These are phyloP conservation scores for Drosophila saltans DNA, from an alignment of 1,140 invertebrate genomes.

Conservation along the genomic window DNA sequence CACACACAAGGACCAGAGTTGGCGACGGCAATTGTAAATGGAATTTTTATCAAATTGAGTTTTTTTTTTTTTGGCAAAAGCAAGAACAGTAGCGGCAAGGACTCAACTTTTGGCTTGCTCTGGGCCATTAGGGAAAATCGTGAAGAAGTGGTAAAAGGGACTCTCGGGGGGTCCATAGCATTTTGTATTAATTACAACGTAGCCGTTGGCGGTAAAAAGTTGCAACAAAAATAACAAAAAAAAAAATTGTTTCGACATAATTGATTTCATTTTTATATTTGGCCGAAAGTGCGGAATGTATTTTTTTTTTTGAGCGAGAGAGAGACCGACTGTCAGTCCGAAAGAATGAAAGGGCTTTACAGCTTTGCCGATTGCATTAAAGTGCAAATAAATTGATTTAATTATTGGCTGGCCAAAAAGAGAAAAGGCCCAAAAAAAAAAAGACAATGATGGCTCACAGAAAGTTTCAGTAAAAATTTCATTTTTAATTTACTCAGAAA, in stretches of 20 bases:
- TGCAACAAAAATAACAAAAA: constrained; percentile 1
- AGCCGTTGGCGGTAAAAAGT: constrained; percentile 67
- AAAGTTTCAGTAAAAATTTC: constrained; percentile 34
- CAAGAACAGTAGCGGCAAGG: constrained; percentile 53
- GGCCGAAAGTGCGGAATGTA: constrained; percentile 18
- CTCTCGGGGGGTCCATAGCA: constrained; percentile 39
- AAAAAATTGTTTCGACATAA: constrained; percentile 55
- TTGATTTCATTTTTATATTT: constrained; percentile 75
- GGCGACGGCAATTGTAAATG: constrained; percentile 72
- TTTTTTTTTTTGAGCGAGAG: constrained; percentile 15
- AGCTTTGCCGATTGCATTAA: constrained; percentile 37
- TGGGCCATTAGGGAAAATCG: constrained; percentile 34
- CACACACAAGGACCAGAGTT: constrained; percentile 12
- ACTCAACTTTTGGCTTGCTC: constrained; percentile 75
- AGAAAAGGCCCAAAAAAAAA: neutral
- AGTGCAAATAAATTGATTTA: constrained; percentile 70
- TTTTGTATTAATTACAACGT: constrained; percentile 80
- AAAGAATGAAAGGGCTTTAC: constrained; percentile 20
- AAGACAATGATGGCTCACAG: constrained; percentile 10
- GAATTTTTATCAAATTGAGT: constrained; percentile 78
- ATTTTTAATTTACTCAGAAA: constrained; percentile 60
- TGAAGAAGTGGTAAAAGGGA: neutral
- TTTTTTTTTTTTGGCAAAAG: constrained; percentile 34
- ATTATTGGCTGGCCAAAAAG: constrained; percentile 52
- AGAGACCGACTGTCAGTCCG: neutral